These are phyloP conservation scores for Aulostomus chinensis DNA, from an alignment of 2,797 vertebrate genomes.

Conservation along the genomic window DNA sequence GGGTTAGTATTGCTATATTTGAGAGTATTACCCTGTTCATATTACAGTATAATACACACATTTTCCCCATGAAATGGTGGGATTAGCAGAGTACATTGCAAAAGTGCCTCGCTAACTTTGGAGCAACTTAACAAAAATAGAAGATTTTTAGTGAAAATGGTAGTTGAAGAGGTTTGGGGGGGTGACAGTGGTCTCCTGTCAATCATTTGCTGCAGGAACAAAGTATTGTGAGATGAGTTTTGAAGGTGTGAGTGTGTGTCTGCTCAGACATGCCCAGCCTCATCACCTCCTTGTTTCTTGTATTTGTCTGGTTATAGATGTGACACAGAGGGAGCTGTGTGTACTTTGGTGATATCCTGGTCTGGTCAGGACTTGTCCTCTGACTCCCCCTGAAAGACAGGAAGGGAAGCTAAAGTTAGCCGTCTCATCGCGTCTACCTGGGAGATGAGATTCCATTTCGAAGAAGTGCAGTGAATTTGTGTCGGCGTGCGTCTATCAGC, in stretches of 20 bases:
- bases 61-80: background rate
- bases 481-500: constrained; percentile 8
- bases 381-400: too few relatives aligned
- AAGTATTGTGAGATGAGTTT: constrained; percentile 21
- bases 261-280: constrained; percentile 50
- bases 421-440: too few relatives aligned
- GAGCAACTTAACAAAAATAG: constrained; percentile 7
- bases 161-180: constrained; percentile 11
- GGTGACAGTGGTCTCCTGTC: constrained; percentile 29
- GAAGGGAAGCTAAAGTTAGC: too few relatives aligned
- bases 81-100: too few relatives aligned
- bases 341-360: constrained; percentile 2
- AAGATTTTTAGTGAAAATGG: constrained; percentile 14
- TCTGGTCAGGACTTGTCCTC: constrained; percentile 1
- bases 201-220: constrained; percentile 41
- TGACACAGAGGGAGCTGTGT: constrained; percentile 4
- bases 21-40: background rate
- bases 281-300: constrained; percentile 17
- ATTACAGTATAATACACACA: background rate
- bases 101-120: background rate
- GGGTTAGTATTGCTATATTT: too few relatives aligned
- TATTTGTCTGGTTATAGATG: background rate
- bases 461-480: too few relatives aligned
- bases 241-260: background rate
- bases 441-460: background rate